phyloP scores from a whole-genome alignment of 2,888 invertebrate species.

The Stratiomys singularior region DNA sequence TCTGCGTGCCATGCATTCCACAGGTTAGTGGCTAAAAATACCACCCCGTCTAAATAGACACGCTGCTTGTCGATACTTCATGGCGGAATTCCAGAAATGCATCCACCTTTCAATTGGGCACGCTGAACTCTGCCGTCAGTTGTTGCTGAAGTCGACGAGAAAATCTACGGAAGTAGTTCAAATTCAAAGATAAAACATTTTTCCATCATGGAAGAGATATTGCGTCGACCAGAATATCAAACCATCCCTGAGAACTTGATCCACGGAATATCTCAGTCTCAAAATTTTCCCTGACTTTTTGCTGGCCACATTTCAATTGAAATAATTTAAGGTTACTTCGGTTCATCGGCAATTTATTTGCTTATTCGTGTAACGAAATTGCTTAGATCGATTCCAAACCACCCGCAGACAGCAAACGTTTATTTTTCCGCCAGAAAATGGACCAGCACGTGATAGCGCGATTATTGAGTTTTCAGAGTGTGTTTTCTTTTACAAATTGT shows the following conservation, averaged over 20 bases:
- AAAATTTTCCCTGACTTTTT: not conserved
- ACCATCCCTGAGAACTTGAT: no score
- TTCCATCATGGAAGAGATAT: no score
- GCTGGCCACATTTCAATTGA: not conserved
- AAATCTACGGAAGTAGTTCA: no score
- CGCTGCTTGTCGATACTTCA: not conserved
- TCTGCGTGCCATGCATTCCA: not conserved
- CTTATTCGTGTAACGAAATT: not conserved
- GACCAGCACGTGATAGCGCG: not conserved
- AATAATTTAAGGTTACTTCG: not conserved
- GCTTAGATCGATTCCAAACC: not conserved
- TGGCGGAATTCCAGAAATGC: not conserved
- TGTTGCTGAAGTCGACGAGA: no score
- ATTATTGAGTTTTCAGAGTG: not conserved
- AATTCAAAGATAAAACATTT: no score
- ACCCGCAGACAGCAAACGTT: not conserved
- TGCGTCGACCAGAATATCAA: no score
- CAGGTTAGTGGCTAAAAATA: conserved; percentile 16
- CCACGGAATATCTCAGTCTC: no score
- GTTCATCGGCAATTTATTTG: not conserved
- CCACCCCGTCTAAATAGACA: not conserved
- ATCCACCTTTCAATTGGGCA: no score
- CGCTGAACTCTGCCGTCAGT: no score
- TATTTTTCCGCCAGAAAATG: not conserved
- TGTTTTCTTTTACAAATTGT: not conserved